Base-by-base conservation (phyloP, 2,888 invertebrate genomes). In the Microplitis deprimator region DNA sequence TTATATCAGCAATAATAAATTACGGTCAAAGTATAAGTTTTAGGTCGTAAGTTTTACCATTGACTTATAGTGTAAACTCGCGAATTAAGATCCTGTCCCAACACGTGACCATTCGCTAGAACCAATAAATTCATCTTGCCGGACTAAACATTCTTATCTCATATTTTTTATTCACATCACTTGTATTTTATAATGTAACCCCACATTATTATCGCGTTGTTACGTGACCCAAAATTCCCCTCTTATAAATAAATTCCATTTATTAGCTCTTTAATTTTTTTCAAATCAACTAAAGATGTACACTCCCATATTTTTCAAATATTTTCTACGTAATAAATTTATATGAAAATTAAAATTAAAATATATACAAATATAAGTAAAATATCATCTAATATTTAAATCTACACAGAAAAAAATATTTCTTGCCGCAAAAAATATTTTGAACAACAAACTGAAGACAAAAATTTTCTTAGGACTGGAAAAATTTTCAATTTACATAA, bases 1-100 rank as follows among this genome's bases (percentile, higher is more conserved):
- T 8, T 13, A 8, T 5, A 61, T 29, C 71, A 38, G 20, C 29
- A 73, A 76, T 73, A 60, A 73, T 64, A 72, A 77, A 77, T 79
- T 68, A 65, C 72, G 74, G 74, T 73, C 74, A 72, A 50, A 65
- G 78, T 20, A 78, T 78, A 77, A 78, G 72, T 77, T 79, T 78
- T 72, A 70, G 78, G 78, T 78, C 76, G 71, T 64, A 67, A 50
- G 13, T 3, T 50, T 29, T 29, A 29, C 29, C 29, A 29, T 29
- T 29, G 29, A 29, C 29, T 29, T 29, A 13, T 13, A 13, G 50
- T 50, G 13, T 50, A 50, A 50, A 10, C 4, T 50, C 50, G 50
- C 50, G 13, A 50, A 50, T 50, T 13, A 10, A 10, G 50, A 50
- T 13, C 2, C 10, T 13, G 50, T 13, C 5, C 50, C 13, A 1